Evolutionary conservation across 2,113 vertebrate species (phyloP).

Genomic region (Coreoperca whiteheadi): DNA sequence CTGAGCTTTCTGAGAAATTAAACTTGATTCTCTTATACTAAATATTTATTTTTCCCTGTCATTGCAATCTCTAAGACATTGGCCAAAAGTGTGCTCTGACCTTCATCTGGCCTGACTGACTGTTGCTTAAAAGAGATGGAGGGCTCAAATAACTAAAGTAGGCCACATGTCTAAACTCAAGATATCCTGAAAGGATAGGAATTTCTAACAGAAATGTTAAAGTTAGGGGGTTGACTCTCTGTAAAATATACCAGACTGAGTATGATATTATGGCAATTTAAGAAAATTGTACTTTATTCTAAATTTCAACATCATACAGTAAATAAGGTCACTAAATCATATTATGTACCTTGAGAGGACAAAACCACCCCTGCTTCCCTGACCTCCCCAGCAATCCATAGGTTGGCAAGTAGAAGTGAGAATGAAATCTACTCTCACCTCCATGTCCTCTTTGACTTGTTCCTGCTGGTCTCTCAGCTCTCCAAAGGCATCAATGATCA

Average conservation of each 20-base stretch:
- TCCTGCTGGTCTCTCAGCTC: slow-evolving; percentile 99
- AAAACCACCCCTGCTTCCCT: not conserved
- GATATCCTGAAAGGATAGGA: not conserved
- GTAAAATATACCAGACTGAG: not conserved
- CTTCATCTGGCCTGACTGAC: not conserved
- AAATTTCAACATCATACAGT: not conserved
- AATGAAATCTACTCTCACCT: slow-evolving; percentile 84
- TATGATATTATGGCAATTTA: not conserved
- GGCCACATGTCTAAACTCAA: not conserved
- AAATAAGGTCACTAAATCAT: not conserved
- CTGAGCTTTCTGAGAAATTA: not conserved
- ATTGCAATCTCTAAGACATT: not conserved
- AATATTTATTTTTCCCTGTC: not conserved
- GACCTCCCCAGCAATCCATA: not conserved
- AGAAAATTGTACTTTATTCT: not conserved
- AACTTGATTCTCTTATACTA: not conserved
- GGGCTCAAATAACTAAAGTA: not conserved
- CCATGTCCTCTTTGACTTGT: slow-evolving; percentile 99
- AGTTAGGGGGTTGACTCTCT: not conserved
- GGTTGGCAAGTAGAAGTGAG: not conserved
- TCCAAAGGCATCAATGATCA: slow-evolving; percentile 98
- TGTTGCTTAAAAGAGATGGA: slow-evolving; percentile 11
- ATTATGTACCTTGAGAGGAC: not conserved
- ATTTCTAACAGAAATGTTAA: not conserved
- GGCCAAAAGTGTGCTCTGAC: not conserved